Evolutionary conservation across 2,113 vertebrate genomes (phyloP).

Genomic region (Odobenus rosmarus): DNA sequence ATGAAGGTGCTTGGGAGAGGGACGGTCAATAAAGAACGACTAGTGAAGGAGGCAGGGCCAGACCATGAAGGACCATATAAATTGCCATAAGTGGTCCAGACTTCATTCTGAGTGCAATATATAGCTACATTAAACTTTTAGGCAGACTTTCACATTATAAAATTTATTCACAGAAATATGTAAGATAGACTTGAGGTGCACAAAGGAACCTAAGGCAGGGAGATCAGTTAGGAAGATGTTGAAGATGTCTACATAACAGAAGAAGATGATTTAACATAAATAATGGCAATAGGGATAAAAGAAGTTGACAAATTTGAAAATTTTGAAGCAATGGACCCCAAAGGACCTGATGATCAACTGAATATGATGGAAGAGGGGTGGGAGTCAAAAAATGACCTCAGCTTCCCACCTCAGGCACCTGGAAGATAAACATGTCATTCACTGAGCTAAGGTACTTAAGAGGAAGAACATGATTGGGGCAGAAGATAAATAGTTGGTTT

Average conservation of each 20-base stretch:
- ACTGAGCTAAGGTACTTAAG: neutral
- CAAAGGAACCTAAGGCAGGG: neutral
- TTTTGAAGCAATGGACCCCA: neutral
- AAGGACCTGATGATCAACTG: neutral
- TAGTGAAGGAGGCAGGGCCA: neutral
- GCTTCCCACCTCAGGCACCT: neutral
- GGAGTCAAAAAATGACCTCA: neutral
- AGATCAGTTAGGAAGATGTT: neutral
- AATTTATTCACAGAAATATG: neutral
- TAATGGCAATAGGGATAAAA: neutral
- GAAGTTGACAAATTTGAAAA: neutral
- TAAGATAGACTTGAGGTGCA: neutral
- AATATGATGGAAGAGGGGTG: neutral
- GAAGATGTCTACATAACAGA: neutral
- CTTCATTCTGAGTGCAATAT: neutral
- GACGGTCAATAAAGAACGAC: neutral
- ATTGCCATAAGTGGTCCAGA: neutral
- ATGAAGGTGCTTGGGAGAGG: neutral
- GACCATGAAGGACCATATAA: neutral
- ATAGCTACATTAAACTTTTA: neutral
- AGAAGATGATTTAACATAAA: neutral
- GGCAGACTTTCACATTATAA: neutral
- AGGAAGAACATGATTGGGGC: neutral
- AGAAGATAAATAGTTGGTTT: neutral
- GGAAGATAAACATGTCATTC: neutral